A percentile compares a stretch with the other conserved stretches of the same genome.
Evolutionary conservation across 2,888 invertebrate genomes (phyloP).

Genomic region (Rhingia campestris): DNA sequence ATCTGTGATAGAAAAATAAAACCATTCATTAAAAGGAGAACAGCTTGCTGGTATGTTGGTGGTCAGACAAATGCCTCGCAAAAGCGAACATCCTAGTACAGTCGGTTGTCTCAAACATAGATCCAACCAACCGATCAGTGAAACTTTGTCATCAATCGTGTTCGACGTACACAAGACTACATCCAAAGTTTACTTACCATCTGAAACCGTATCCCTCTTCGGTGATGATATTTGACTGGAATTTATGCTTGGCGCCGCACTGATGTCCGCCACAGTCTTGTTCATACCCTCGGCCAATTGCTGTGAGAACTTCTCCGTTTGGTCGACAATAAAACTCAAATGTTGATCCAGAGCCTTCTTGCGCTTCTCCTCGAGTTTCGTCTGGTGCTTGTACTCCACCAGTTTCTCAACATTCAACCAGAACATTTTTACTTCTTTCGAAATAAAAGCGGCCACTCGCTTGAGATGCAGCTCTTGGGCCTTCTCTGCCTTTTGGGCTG

Average conservation of each 20-base stretch:
- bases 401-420: slow-evolving; percentile 98
- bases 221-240: slow-evolving; percentile 84
- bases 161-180: neutral
- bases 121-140: slow-evolving; percentile 80
- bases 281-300: slow-evolving; percentile 94
- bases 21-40: neutral
- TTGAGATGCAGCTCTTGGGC: slow-evolving; percentile 93
- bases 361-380: slow-evolving; percentile 95
- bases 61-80: slow-evolving; percentile 83
- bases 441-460: slow-evolving; percentile 93
- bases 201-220: slow-evolving; percentile 81
- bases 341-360: slow-evolving; percentile 98
- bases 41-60: neutral
- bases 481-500: slow-evolving; percentile 94
- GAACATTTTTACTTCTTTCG: slow-evolving; percentile 96
- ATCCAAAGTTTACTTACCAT: slow-evolving; percentile 82
- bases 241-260: slow-evolving; percentile 82
- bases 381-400: slow-evolving; percentile 96
- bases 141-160: slow-evolving; percentile 79
- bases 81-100: slow-evolving; percentile 80
- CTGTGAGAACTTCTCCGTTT: slow-evolving; percentile 98
- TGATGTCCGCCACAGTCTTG: slow-evolving; percentile 82
- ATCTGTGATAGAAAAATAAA: slow-evolving; percentile 83
- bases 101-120: slow-evolving; percentile 80
- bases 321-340: slow-evolving; percentile 98